Base-by-base conservation (phyloP, 2,797 vertebrate species). In the Leucoraja ocellata region DNA sequence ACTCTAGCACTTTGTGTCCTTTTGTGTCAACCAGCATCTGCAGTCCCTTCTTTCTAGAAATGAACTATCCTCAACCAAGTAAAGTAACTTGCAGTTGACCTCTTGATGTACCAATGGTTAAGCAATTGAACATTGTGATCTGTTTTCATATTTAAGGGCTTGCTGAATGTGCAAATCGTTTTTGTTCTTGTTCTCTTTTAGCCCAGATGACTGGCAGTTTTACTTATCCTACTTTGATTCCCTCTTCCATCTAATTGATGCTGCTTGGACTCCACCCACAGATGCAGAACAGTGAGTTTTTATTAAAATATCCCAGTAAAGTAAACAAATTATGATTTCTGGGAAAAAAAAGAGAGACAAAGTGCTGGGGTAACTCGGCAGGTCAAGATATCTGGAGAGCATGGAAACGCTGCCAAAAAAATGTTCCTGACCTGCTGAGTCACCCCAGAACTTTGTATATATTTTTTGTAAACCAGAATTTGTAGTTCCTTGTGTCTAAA, bases 151-250 rank as follows among this genome's bases (percentile, higher is more conserved):
- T 81, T 13, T 46, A 46, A 71, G 23, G 23, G 21, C 25, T 91
- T 74, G 21, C 28, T 91, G 21, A 14, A 63, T 86, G 54, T 86
- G 18, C 28, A 68, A 28, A 32, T 32, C 1, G 36, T 36, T 23
- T 54, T 1, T 78, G 58, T 32, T 93, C 28, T 23, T 71, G 93
- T 93, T 71, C 65, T 63, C n/a, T 95, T 97, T 94, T 95, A 99
- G 98, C 96, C 98, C 98, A 94, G 99, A 99, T 96, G 98, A 99
- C 94, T 99, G 99, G 99, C 99, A 99, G 96, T 99, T 98, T 96
- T 99, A 98, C 94, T 95, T 98, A 93, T 97, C 96, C 93, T 99
- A 99, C 95, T 99, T 99, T 76, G 98, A 99, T 95, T 99, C 98
- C 73, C 96, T 99, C 94, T 99, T 99, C 95, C 97, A 98, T 94